A percentile compares a stretch with the other conserved stretches of the same genome.
Evolutionary conservation across 1,140 invertebrate species (phyloP).

Genomic region (Linepithema humile): DNA sequence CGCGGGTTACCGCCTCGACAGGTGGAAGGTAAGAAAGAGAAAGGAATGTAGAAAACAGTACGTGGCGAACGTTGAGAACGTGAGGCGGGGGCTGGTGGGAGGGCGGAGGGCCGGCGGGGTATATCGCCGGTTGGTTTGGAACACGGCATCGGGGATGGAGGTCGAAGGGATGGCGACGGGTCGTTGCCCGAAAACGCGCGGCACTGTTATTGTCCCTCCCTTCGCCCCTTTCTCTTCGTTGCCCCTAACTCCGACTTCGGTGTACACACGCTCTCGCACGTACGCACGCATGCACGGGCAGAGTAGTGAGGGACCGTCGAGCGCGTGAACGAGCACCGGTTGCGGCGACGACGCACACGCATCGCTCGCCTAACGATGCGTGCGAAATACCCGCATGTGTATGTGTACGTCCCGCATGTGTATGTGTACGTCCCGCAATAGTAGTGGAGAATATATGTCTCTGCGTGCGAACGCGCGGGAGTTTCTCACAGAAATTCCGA

Average conservation of each 20-base stretch:
- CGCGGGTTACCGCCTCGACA: constrained; percentile 57
- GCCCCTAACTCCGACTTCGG: constrained; percentile 71
- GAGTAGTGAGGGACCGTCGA: constrained; percentile 33
- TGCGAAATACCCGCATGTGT: constrained; percentile 15
- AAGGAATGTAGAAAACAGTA: constrained; percentile 59
- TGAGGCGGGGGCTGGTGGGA: constrained; percentile 31
- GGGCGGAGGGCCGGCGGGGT: constrained; percentile 44
- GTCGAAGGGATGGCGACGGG: constrained; percentile 80
- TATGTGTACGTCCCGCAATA: no score
- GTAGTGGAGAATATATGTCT: neutral
- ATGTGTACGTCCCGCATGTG: neutral
- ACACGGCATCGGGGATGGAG: constrained; percentile 60
- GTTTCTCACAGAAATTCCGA: constrained; percentile 26
- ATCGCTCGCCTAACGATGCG: constrained; percentile 52
- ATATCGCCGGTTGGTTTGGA: constrained; percentile 72
- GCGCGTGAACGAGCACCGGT: constrained; percentile 38
- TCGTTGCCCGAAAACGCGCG: constrained; percentile 84
- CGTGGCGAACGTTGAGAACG: constrained; percentile 4
- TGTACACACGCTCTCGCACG: constrained; percentile 63
- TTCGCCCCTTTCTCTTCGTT: constrained; percentile 59
- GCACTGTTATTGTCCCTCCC: constrained; percentile 80
- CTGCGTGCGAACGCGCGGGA: neutral
- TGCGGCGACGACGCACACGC: constrained; percentile 57
- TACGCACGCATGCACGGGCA: constrained; percentile 46
- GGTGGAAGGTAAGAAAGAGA: constrained; percentile 55